Conservation (phyloP, 2,888 invertebrate species). For the Cephus rjabovi region DNA sequence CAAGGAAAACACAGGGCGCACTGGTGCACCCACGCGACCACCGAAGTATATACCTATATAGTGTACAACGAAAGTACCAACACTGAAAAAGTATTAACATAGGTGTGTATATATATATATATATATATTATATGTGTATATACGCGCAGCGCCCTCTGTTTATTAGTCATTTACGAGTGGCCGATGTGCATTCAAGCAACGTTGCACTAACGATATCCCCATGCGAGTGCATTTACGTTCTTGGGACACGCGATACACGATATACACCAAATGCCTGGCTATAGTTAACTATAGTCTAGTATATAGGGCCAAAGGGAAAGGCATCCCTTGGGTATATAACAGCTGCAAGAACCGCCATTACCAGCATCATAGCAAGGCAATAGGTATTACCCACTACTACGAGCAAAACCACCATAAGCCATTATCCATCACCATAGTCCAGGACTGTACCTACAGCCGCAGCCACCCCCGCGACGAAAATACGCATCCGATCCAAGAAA, state of each 20-base stretch:
- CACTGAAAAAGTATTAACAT: background rate
- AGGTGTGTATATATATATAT: background rate
- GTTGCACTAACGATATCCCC: background rate
- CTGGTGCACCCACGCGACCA: background rate
- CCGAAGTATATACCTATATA: background rate
- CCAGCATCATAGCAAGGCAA: background rate
- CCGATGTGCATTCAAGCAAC: background rate
- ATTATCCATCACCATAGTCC: background rate
- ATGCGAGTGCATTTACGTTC: background rate
- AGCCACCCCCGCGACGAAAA: constrained; percentile 2
- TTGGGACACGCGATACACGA: background rate
- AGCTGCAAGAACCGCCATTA: background rate
- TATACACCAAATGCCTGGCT: background rate
- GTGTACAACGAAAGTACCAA: background rate
- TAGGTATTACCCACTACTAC: background rate
- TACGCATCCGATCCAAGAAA: constrained; percentile 7
- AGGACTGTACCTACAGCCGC: background rate
- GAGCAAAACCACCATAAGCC: background rate
- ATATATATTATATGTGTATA: background rate
- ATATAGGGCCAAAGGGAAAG: background rate
- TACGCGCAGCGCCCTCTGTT: background rate
- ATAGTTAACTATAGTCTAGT: background rate
- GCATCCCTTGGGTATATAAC: background rate
- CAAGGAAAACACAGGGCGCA: background rate
- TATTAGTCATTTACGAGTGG: constrained; percentile 2